Evolutionary conservation across 1,140 invertebrate species (phyloP), one percentile per base, ranked within the genome.

Genomic region (Marisa cornuarietis): DNA sequence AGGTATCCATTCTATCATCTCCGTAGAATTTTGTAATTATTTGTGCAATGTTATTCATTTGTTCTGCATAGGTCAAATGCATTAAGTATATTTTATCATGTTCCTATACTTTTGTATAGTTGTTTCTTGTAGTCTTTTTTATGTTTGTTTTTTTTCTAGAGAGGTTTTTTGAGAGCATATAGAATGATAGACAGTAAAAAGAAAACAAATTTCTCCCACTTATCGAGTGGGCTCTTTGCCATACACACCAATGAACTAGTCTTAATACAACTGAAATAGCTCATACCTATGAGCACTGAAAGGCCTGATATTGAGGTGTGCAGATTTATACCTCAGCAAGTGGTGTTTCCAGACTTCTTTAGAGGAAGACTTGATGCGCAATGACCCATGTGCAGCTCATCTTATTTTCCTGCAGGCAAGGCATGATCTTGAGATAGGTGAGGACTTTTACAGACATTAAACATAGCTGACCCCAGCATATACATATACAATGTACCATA

Each of bases 401-500:
- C 74, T 76, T n/a, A n/a, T 76, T 14, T 76, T 76, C 74, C 62
- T 76, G 62, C 74, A 76, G 74, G 74, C 74, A 0, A 61, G 65
- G 42, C 74, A 76, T 22, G 74, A 76, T 51, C 58, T 76, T 49
- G 24, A 58, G n/a, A 20, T 61, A 49, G 74, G 74, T 76, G 31
- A 22, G 65, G 13, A 18, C 62, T 58, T 58, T 58, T 58, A 42
- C 31, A 42, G 31, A 42, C 31, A 42, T 42, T 42, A 42, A 42
- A 42, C 31, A 42, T 42, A 42, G 31, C 3, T 42, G 31, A 42
- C 31, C 2, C 31, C 31, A n/a, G n/a, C n/a, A n/a, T 42, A 42
- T 42, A 42, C 31, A 42, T 42, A 6, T 42, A 42, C 6, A 42
- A 2, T 42, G 31, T 42, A 42, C 31, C 6, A 42, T 42, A 42